Evolutionary conservation across 2,888 invertebrate species (phyloP).

Genomic region (Sinotaia quadrata): DNA sequence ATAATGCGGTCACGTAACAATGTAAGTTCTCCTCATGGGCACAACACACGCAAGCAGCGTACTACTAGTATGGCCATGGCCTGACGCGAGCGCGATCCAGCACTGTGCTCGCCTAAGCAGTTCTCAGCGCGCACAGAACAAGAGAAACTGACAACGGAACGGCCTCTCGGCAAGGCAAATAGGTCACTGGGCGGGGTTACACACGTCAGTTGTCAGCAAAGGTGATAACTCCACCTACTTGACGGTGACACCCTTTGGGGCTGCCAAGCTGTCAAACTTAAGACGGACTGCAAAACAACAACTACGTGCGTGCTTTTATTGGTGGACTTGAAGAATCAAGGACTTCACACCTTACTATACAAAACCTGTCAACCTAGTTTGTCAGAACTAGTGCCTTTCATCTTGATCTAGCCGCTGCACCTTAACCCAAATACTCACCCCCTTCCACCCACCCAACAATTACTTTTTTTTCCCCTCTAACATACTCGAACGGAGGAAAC

Average conservation of each 20-base stretch:
- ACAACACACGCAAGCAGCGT: neutral
- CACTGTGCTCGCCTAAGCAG: neutral
- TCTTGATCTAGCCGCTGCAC: neutral
- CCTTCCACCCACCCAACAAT: neutral
- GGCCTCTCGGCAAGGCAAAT: constrained; percentile 18
- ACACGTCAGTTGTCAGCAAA: constrained; percentile 36
- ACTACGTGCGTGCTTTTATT: constrained; percentile 4
- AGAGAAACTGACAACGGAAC: neutral
- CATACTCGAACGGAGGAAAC: too few species aligned
- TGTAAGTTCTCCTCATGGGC: neutral
- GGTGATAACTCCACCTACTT: constrained; percentile 32
- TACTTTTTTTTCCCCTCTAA: neutral
- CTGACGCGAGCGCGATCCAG: neutral
- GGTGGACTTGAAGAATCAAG: constrained; percentile 11
- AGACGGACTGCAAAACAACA: constrained; percentile 1
- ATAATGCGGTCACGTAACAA: constrained; percentile 3
- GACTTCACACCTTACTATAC: constrained; percentile 23
- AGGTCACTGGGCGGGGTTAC: constrained; percentile 36
- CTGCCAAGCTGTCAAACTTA: constrained; percentile 16
- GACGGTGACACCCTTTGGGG: neutral
- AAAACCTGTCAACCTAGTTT: neutral
- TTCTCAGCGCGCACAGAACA: constrained; percentile 14
- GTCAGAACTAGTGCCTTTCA: neutral
- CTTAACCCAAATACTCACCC: neutral
- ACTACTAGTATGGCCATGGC: neutral